Conservation (phyloP, 2,888 invertebrate genomes). For the Tolmerus cingulatus region DNA sequence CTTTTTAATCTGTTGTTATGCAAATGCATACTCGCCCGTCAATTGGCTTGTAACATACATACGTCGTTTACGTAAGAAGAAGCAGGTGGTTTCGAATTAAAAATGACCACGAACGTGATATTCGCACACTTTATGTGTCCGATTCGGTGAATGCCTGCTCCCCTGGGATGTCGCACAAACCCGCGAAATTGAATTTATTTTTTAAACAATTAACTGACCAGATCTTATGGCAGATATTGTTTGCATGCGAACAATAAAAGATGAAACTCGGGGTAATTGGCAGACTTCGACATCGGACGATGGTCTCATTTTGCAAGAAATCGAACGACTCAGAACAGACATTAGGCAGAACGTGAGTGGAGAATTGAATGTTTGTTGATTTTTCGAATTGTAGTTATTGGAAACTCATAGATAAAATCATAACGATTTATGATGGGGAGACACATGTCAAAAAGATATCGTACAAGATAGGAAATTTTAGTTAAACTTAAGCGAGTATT, state of each 20-base stretch:
- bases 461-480: no score
- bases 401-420: background rate
- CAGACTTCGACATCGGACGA: background rate
- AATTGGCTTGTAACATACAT: background rate
- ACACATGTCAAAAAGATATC: background rate
- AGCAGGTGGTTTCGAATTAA: constrained; percentile 30
- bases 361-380: background rate
- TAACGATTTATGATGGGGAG: background rate
- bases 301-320: background rate
- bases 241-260: background rate
- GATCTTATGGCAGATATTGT: background rate
- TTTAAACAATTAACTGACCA: background rate
- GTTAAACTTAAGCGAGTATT: no score
- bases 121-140: background rate
- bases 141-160: background rate
- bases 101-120: constrained; percentile 13
- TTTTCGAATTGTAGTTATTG: background rate
- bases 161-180: background rate
- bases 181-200: background rate
- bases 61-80: background rate
- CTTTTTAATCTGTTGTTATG: background rate
- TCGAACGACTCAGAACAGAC: background rate
- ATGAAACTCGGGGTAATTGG: background rate
- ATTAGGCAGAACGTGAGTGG: background rate
- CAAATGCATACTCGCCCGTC: constrained; percentile 8